phyloP scores from a whole-genome alignment of 2,888 invertebrate species.

The Exocentrus adspersus region DNA sequence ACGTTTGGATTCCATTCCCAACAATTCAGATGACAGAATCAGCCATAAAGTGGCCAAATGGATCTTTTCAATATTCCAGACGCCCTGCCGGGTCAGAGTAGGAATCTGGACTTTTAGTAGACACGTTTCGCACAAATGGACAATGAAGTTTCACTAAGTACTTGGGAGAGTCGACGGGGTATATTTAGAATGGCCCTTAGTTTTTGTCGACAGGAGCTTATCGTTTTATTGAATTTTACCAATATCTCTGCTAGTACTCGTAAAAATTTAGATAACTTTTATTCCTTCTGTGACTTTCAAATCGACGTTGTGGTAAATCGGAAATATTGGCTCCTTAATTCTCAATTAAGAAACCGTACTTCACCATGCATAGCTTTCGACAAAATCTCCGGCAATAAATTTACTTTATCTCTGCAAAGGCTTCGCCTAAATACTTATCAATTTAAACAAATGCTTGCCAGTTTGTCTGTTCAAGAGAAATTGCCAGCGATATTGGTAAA shows the following conservation, averaged over 20 bases:
- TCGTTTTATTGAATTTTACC: slow-evolving; percentile 6
- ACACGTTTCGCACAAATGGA: slow-evolving; percentile 27
- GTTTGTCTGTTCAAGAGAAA: slow-evolving; percentile 36
- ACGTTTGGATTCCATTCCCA: slow-evolving; percentile 10
- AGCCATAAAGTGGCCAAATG: slow-evolving; percentile 17
- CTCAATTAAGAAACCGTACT: slow-evolving; percentile 53
- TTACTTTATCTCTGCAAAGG: slow-evolving; percentile 47
- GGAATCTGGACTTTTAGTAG: slow-evolving; percentile 19
- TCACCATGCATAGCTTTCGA: slow-evolving; percentile 46
- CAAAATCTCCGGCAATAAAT: slow-evolving; percentile 50
- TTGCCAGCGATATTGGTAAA: slow-evolving; percentile 29
- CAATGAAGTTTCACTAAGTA: slow-evolving; percentile 24
- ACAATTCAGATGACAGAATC: slow-evolving; percentile 9
- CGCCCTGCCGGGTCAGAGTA: slow-evolving; percentile 19
- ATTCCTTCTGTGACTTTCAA: not conserved
- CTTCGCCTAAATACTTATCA: slow-evolving; percentile 47
- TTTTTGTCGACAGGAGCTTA: too few relatives aligned
- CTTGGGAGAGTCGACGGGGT: slow-evolving; percentile 9
- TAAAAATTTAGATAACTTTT: not conserved
- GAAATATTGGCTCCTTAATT: slow-evolving; percentile 52
- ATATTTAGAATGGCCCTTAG: not conserved
- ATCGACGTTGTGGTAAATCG: slow-evolving; percentile 45
- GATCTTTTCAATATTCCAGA: slow-evolving; percentile 28
- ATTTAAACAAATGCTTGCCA: slow-evolving; percentile 43
- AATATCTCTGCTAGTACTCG: not conserved